phyloP scores from a whole-genome alignment of 2,113 vertebrate genomes.

The Tragelaphus buxtoni region DNA sequence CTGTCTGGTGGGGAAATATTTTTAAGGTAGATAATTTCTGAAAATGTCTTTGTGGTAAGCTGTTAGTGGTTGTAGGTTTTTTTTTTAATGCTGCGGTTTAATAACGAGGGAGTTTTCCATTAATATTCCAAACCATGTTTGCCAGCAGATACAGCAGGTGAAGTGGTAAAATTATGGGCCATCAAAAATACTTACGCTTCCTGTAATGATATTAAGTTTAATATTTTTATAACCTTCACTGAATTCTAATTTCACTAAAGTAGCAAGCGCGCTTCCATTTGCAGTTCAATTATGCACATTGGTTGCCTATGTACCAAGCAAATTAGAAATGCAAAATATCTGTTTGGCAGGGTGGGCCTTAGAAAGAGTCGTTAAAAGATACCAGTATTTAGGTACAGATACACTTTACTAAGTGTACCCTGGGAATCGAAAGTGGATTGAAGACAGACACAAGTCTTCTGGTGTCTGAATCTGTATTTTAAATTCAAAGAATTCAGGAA shows the following conservation, averaged over 20 bases:
- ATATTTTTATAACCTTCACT: conserved; percentile 65
- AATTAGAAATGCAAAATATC: conserved; percentile 20
- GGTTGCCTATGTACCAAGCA: conserved; percentile 27
- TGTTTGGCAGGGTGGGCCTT: not conserved
- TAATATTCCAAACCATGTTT: conserved; percentile 67
- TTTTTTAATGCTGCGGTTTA: conserved; percentile 44
- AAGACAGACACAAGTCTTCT: not conserved
- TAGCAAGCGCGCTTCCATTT: conserved; percentile 25
- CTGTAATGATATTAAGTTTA: conserved; percentile 68
- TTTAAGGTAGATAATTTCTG: conserved; percentile 58
- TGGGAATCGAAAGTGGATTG: not conserved
- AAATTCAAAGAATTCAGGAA: not conserved
- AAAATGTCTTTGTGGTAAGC: conserved; percentile 52
- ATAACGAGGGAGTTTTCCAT: conserved; percentile 62
- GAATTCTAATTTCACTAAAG: conserved; percentile 63
- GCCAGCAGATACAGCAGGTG: conserved; percentile 57
- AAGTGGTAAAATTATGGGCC: conserved; percentile 66
- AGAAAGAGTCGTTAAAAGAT: not conserved
- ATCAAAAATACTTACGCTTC: conserved; percentile 69
- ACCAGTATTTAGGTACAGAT: not conserved
- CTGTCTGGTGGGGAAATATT: conserved; percentile 15
- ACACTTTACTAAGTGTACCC: not conserved
- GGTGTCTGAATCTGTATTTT: not conserved
- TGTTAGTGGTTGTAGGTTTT: conserved; percentile 23
- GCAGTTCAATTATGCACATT: conserved; percentile 44